These are phyloP conservation scores for Tonatia bakeri DNA, from an alignment of 2,113 vertebrate genomes.

Conservation along the genomic window DNA sequence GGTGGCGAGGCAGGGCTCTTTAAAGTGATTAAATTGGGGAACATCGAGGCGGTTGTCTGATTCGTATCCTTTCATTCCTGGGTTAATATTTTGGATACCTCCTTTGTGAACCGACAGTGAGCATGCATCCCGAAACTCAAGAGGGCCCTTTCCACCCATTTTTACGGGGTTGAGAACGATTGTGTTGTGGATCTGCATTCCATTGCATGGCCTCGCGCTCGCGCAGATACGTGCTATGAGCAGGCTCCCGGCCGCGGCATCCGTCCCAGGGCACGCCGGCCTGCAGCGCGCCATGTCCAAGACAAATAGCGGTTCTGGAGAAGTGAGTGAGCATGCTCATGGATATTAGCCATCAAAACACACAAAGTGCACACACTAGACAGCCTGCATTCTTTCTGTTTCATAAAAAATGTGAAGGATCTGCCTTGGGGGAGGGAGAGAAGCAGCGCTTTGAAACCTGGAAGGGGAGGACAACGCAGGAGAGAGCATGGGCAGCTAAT, in stretches of 20 bases:
- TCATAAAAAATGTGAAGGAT: not conserved
- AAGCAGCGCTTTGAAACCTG: not conserved
- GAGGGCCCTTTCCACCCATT: slow-evolving; percentile 46
- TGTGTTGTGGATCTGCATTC: slow-evolving; percentile 57
- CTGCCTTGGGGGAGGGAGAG: not conserved
- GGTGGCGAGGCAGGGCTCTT: slow-evolving; percentile 10
- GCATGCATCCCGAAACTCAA: slow-evolving; percentile 31
- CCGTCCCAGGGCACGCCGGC: slow-evolving; percentile 53
- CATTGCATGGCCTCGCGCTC: not conserved
- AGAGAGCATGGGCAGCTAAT: not conserved
- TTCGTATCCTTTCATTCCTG: not conserved
- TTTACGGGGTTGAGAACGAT: slow-evolving; percentile 30
- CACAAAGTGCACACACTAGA: slow-evolving; percentile 15
- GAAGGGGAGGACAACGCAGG: not conserved
- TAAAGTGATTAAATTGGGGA: slow-evolving; percentile 32
- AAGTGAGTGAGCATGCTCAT: slow-evolving; percentile 54
- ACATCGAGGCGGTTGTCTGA: not conserved
- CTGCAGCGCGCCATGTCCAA: slow-evolving; percentile 53
- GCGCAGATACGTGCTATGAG: slow-evolving; percentile 44
- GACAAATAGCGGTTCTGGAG: slow-evolving; percentile 64
- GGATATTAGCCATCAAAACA: slow-evolving; percentile 61
- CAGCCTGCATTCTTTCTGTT: slow-evolving; percentile 31
- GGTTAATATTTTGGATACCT: slow-evolving; percentile 20
- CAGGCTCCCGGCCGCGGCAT: slow-evolving; percentile 39
- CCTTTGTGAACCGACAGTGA: slow-evolving; percentile 48